A percentile compares a stretch with the other conserved stretches of the same genome.
Conservation (phyloP, 2,113 vertebrate species). For the Toxotes chatareus region DNA sequence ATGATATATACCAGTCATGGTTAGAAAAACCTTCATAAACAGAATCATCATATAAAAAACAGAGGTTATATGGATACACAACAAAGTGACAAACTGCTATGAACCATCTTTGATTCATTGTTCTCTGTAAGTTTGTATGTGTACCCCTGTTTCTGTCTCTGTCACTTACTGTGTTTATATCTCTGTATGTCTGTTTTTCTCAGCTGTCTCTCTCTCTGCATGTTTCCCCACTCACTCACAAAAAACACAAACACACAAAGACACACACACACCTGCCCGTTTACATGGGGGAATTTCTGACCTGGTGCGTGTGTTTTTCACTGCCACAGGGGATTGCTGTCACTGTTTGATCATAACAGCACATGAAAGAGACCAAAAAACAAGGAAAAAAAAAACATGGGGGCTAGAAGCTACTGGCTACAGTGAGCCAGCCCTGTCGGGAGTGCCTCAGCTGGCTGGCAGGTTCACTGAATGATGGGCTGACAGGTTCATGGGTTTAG, state of each 20-base stretch:
- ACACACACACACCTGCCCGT: conserved; percentile 12
- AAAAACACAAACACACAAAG: background rate
- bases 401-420: conserved; percentile 19
- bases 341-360: conserved; percentile 47
- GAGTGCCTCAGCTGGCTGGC: conserved; percentile 6
- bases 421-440: conserved; percentile 20
- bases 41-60: background rate
- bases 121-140: background rate
- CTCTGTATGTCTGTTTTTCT: background rate
- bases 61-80: background rate
- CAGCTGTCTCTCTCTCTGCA: background rate
- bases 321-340: conserved; percentile 36
- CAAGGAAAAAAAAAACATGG: background rate
- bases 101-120: background rate
- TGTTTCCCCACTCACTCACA: background rate
- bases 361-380: conserved; percentile 48
- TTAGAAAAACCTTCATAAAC: background rate
- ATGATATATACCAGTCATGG: background rate
- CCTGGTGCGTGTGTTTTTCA: conserved; percentile 48
- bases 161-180: conserved; percentile 22
- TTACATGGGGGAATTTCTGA: conserved; percentile 36
- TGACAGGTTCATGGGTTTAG: conserved; percentile 2
- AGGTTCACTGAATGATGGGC: conserved; percentile 20
- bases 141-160: background rate
- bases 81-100: background rate